Evolutionary conservation across 2,113 vertebrate species (phyloP), one percentile per base, ranked within the genome.

Genomic region (Dromiciops gliroides): DNA sequence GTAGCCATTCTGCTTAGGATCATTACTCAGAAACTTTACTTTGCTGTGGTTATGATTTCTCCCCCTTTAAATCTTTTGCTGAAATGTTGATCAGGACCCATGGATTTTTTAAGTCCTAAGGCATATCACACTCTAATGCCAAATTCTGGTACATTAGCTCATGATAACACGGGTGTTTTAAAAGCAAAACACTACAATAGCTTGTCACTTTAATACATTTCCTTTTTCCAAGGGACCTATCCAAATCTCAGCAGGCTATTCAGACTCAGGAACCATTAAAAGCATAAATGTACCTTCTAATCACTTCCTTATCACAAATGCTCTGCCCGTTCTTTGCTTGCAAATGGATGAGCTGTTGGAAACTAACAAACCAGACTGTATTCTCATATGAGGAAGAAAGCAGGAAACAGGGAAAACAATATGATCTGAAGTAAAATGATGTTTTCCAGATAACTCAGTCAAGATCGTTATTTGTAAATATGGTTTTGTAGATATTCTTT

Each of bases 341-440:
- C 97, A 97, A 98, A 96, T 53, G 95, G 97, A 98, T 96, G 97
- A 98, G 93, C 96, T 98, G 97, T 90, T 97, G 94, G 97, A 92
- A 98, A 98, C 91, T 49, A 95, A 98, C 96, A 97, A 97, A 92
- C 90, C 94, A 97, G 95, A 95, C 92, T 25, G 8, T 26, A 94
- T 92, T 97, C 96, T 98, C 97, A 90, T 89, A 14, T 93, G 96
- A 96, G 95, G 97, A 98, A 96, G 96, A 97, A 67, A 1, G 92
- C 93, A 96, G 83, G 94, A 97, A 48, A 14, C 94, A 97, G 95
- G n/a, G 96, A 97, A 97, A 95, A 96, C 95, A 97, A 94, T 1
- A 7, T 93, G 97, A 96, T 96, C 94, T 89, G 60, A 90, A 56
- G 89, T 96, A 96, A 95, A 92, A 96, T 95, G 91, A 47, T 96